Percentiles rank a stretch among this genome's conserved stretches.
phyloP scores from a whole-genome alignment of 2,113 vertebrate genomes.

The Dolichallabes microphthalmus region DNA sequence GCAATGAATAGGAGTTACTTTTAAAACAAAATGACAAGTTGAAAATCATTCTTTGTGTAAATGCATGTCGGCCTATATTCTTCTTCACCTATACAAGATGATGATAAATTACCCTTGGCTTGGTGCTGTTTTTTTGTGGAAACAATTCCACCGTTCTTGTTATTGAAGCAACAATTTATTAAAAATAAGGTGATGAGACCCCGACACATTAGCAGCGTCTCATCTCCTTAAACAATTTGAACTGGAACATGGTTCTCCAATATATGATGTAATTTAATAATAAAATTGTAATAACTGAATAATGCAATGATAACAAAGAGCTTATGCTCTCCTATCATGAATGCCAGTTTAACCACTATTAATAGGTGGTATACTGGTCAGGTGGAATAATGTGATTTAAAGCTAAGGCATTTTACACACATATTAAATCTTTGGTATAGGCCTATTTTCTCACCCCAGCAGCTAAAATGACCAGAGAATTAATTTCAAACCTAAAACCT shows the following conservation, averaged over 20 bases:
- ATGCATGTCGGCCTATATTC: background rate
- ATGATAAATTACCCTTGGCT: slow-evolving; percentile 19
- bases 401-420: background rate
- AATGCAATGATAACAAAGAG: background rate
- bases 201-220: background rate
- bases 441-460: background rate
- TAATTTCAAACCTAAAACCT: slow-evolving; percentile 73
- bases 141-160: slow-evolving; percentile 5
- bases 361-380: background rate
- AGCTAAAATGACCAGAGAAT: slow-evolving; percentile 9
- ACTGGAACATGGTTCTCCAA: background rate
- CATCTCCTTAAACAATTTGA: background rate
- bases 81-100: background rate
- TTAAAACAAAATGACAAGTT: background rate
- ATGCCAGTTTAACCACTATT: background rate
- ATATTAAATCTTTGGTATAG: background rate
- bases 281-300: background rate
- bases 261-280: background rate
- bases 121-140: slow-evolving; percentile 15
- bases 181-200: too few species aligned
- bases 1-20: background rate
- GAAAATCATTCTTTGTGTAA: slow-evolving; percentile 9
- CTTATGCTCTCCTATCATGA: background rate
- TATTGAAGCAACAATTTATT: background rate
- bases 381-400: background rate